A percentile compares a stretch with the other conserved stretches of the same genome.
Evolutionary conservation across 2,113 vertebrate species (phyloP).

Genomic region (Andinoacara biseriatus): DNA sequence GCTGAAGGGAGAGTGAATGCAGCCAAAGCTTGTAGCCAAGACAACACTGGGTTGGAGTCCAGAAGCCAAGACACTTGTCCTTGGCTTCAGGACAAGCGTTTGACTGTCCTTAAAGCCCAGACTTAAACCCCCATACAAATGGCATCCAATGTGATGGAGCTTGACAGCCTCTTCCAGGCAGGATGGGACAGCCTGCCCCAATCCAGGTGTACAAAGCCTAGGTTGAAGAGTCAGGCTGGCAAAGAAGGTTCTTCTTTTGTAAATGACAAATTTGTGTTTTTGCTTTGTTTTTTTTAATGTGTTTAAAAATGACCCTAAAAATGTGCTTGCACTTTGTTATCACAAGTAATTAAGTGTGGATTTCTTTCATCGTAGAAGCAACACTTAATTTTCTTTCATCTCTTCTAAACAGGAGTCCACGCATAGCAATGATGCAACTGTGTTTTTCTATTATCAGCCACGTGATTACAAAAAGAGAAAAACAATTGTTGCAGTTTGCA

Average conservation of each 20-base stretch:
- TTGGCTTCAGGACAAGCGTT: background rate
- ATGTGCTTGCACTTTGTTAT: background rate
- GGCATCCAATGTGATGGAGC: background rate
- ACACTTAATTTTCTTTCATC: background rate
- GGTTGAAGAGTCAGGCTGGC: background rate
- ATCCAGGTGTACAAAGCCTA: background rate
- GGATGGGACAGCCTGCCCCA: background rate
- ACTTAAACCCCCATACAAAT: background rate
- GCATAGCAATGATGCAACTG: background rate
- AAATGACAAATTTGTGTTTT: background rate
- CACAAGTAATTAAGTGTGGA: background rate
- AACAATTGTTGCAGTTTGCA: background rate
- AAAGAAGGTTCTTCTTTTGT: background rate
- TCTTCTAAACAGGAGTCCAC: background rate
- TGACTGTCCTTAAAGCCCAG: background rate
- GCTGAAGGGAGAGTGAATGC: background rate
- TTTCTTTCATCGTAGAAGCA: background rate
- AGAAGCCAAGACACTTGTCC: constrained; percentile 12
- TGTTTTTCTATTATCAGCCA: background rate
- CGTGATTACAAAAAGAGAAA: background rate
- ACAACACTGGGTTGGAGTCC: background rate
- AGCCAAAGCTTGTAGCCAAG: background rate
- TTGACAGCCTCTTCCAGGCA: background rate
- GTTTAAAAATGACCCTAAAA: background rate
- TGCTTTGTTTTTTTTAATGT: background rate